Base-by-base conservation (phyloP, 2,797 vertebrate genomes). In the Gymnodraco acuticeps region DNA sequence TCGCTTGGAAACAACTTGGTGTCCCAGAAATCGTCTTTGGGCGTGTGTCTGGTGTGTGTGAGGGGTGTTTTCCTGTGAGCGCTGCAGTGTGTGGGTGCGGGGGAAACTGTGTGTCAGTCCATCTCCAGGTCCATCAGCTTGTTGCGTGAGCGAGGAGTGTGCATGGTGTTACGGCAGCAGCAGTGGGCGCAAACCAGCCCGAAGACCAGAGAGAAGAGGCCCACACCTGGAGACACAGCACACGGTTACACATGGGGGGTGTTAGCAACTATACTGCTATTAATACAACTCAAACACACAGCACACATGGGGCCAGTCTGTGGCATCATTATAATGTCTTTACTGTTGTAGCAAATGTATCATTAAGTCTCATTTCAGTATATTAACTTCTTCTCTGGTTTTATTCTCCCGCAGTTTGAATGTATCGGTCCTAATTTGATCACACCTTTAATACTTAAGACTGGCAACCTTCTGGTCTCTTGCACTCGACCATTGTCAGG, bases 81-180 rank as follows among this genome's bases (percentile, higher is more conserved):
- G 79, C 76, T 85, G 87, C 88, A 84, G 87, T 89, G 90, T 3
- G 82, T 59, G 13, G 78, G 72, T 10, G 89, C 78, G 43, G 87
- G 87, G 85, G 87, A 78, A 75, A 85, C 52, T 89, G 88, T 86
- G 73, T 93, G 91, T 98, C 94, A 99, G 95, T 99, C 98, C 96
- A 96, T 97, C 92, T 98, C 97, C 95, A 97, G 95, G 31, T 97
- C 96, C 95, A 99, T 96, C 19, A 99, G 96, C 66, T 97, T 95
- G 84, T 95, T 96, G 61, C 95, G 95, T 9, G 97, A 96, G 51
- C 96, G 95, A 0, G 94, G 92, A 0, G 92, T 92, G 81, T 93
- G 86, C 0, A 82, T n/a, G 1, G 85, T 81, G 82, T 93, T 94
- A 77, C 96, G 96, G 94, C 96, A 97, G 89, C 97, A 99, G 95